Evolutionary conservation across 2,888 invertebrate genomes (phyloP).

Genomic region (Augiades crinisus): DNA sequence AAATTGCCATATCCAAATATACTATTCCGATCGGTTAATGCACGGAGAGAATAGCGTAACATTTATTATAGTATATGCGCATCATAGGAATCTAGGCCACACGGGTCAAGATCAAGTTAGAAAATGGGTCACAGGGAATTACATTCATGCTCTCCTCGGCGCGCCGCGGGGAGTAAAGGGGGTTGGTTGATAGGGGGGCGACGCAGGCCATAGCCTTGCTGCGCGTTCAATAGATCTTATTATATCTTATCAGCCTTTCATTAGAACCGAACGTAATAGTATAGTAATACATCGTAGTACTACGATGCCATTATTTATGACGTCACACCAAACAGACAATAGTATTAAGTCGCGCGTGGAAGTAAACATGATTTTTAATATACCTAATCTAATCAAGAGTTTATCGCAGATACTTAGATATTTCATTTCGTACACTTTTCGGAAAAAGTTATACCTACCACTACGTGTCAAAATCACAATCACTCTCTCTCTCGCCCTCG

Average conservation of each 20-base stretch:
- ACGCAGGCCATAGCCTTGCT: conserved; percentile 41
- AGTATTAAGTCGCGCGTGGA: too few relatives aligned
- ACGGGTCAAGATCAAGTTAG: conserved; percentile 62
- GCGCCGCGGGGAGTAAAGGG: conserved; percentile 21
- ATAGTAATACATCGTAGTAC: background rate
- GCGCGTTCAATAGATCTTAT: background rate
- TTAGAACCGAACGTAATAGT: background rate
- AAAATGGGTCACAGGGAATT: conserved; percentile 63
- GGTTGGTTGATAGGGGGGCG: conserved; percentile 8
- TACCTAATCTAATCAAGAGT: too few relatives aligned
- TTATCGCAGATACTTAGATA: too few relatives aligned
- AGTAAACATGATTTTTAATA: too few relatives aligned
- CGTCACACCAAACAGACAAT: background rate
- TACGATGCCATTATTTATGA: background rate
- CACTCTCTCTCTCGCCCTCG: too few relatives aligned
- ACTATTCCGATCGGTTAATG: too few relatives aligned
- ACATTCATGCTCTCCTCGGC: conserved; percentile 45
- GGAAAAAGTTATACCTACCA: too few relatives aligned
- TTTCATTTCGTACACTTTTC: too few relatives aligned
- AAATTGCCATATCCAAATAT: too few relatives aligned
- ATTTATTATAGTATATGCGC: background rate
- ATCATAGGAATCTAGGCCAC: conserved; percentile 29
- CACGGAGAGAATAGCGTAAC: too few relatives aligned
- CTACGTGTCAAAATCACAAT: too few relatives aligned
- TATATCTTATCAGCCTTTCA: background rate